Evolutionary conservation across 2,113 vertebrate genomes (phyloP).

Genomic region (Anguilla rostrata): DNA sequence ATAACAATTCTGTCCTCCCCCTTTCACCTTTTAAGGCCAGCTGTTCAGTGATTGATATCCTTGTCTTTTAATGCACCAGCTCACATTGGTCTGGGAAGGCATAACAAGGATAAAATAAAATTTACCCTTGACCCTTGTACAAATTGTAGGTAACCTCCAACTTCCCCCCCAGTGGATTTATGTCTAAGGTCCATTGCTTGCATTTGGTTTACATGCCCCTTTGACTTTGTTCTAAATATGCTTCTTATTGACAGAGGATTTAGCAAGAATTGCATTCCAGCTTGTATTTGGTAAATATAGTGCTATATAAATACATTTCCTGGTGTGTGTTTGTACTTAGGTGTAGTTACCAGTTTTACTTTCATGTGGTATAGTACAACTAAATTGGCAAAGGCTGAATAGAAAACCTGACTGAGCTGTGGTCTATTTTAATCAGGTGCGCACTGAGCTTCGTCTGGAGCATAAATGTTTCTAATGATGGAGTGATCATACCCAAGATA

Average conservation of each 20-base stretch:
- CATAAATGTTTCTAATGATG: conserved; percentile 66
- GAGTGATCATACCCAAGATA: conserved; percentile 64
- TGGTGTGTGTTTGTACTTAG: background rate
- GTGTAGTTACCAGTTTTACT: background rate
- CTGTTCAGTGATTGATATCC: background rate
- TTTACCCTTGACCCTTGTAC: background rate
- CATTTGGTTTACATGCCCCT: background rate
- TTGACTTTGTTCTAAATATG: background rate
- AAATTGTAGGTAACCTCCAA: background rate
- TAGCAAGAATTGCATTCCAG: background rate
- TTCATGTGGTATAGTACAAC: background rate
- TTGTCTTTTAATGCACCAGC: background rate
- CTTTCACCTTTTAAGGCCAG: background rate
- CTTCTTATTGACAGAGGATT: background rate
- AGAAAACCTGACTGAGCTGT: background rate
- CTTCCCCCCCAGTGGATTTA: background rate
- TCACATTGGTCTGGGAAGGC: background rate
- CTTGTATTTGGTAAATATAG: background rate
- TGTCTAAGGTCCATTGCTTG: background rate
- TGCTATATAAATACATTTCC: background rate
- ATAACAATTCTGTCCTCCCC: no score
- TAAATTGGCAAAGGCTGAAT: background rate
- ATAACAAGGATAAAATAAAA: background rate
- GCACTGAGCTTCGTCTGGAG: conserved; percentile 74
- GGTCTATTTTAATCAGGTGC: conserved; percentile 60